Evolutionary conservation across 2,888 invertebrate genomes (phyloP), one percentile per base, ranked within the genome.

Genomic region (Branchinecta sandiegonensis): DNA sequence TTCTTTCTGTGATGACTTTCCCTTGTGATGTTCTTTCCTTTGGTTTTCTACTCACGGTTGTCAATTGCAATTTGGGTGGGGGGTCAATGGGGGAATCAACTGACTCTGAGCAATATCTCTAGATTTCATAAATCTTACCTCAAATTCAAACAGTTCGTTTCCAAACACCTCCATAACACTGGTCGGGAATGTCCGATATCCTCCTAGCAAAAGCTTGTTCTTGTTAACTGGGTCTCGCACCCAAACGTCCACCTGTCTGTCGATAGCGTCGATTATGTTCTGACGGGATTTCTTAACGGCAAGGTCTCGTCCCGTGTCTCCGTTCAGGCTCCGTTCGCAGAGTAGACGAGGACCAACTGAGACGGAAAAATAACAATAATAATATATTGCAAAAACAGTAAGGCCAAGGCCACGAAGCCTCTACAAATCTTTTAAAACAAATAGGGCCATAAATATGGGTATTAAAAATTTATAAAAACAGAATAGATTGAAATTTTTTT

Each of bases 111-210:
- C 6, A 6, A 37, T 6, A 37, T 37, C 2, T 37, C 37, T 6
- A 37, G 37, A 37, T 37, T 37, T 37, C 37, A 37, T 4, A 5
- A 56, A 56, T n/a, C 13, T 56, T 7, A 56, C 56, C 6, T 56
- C 56, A 56, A 56, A 56, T 56, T 56, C 56, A 4, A 56, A 56
- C 5, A 56, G 56, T 13, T 56, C 56, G 8, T 17, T 17, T n/a
- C 56, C 17, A 56, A 56, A 56, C 56, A n/a, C 17, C 56, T 56
- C 56, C 56, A 56, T n/a, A n/a, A 56, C 56, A 8, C n/a, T n/a
- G 14, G 56, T 56, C 17, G 56, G 14, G 14, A 56, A 56, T n/a
- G 56, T 56, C 17, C 56, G 13, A 56, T 56, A 56, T 56, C 56
- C 56, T 56, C 56, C 56, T 3, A 56, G 14, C 56, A 56, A 56